Evolutionary conservation across 2,797 vertebrate species (phyloP).

Genomic region (Eupleurogrammus muticus): DNA sequence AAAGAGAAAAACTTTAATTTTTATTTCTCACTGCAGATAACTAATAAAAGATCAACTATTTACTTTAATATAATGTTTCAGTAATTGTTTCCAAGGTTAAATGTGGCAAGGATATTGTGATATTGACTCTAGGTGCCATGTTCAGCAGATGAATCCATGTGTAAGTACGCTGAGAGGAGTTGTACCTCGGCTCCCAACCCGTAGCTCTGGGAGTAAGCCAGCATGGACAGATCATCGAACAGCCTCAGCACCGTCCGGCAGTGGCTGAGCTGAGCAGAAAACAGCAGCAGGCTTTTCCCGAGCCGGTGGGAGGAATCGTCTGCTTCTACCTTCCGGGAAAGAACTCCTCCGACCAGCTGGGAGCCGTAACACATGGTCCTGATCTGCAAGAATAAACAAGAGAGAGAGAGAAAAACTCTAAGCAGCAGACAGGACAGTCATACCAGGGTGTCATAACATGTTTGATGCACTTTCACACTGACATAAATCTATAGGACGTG

Average conservation of each 20-base stretch:
- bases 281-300: slow-evolving; percentile 86
- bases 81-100: too few relatives aligned
- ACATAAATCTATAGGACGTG: neutral
- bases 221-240: slow-evolving; percentile 93
- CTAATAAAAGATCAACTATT: too few relatives aligned
- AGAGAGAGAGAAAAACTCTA: neutral
- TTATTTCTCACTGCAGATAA: too few relatives aligned
- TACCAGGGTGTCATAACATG: neutral
- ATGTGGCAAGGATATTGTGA: too few relatives aligned
- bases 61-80: too few relatives aligned
- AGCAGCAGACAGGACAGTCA: neutral
- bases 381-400: slow-evolving; percentile 78
- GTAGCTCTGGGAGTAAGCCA: slow-evolving; percentile 87
- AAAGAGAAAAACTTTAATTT: too few relatives aligned
- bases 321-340: slow-evolving; percentile 70
- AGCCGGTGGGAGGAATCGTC: slow-evolving; percentile 66
- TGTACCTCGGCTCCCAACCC: slow-evolving; percentile 89
- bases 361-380: slow-evolving; percentile 89
- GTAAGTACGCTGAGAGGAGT: neutral
- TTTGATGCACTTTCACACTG: neutral
- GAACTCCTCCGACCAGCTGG: slow-evolving; percentile 88
- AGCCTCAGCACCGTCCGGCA: slow-evolving; percentile 92
- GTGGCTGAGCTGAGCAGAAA: slow-evolving; percentile 91
- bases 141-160: too few relatives aligned
- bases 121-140: too few relatives aligned